phyloP scores from a whole-genome alignment of 2,888 invertebrate genomes.

The Halocaridina rubra region DNA sequence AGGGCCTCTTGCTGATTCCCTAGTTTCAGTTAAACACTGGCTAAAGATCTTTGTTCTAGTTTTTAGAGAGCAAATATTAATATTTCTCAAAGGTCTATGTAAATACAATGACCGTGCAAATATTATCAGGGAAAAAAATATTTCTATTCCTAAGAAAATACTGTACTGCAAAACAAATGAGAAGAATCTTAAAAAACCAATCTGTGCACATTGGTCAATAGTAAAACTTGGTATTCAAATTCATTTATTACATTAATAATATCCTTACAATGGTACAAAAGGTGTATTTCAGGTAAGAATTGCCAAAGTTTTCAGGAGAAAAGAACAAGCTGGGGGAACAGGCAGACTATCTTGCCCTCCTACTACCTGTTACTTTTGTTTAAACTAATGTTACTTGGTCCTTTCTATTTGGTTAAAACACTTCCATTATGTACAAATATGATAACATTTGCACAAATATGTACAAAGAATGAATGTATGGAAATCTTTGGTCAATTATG shows the following conservation, averaged over 20 bases:
- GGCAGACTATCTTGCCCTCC: conserved; percentile 41
- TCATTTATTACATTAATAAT: conserved; percentile 59
- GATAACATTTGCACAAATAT: conserved; percentile 54
- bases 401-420: conserved; percentile 53
- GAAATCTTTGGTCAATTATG: conserved; percentile 60
- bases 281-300: conserved; percentile 59
- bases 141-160: no score
- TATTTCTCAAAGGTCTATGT: no score
- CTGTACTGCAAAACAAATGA: no score
- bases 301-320: conserved; percentile 54
- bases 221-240: conserved; percentile 29
- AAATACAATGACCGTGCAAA: no score
- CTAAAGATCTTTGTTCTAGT: no score
- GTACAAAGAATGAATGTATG: conserved; percentile 57
- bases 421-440: conserved; percentile 55
- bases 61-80: no score
- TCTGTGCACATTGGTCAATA: not conserved
- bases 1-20: no score
- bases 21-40: no score
- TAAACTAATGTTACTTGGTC: conserved; percentile 56
- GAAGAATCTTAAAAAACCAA: no score
- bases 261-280: conserved; percentile 60
- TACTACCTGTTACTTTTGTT: conserved; percentile 34
- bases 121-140: no score
- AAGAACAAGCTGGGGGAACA: conserved; percentile 43